phyloP scores from a whole-genome alignment of 2,888 invertebrate species.

The Apodemia duryi region DNA sequence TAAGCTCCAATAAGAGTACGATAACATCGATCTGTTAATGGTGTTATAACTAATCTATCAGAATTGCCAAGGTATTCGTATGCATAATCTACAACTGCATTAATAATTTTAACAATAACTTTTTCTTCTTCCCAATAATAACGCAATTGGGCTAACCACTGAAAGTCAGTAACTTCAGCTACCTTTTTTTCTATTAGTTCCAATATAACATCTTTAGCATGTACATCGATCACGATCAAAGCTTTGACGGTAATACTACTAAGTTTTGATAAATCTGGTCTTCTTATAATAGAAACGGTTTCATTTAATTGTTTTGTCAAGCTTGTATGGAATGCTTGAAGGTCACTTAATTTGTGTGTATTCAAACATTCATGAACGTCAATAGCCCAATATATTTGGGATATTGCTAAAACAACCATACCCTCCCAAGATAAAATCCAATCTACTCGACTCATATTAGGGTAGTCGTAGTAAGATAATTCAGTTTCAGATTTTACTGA shows the following conservation, averaged over 20 bases:
- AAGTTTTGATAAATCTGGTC: slow-evolving; percentile 84
- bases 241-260: slow-evolving; percentile 89
- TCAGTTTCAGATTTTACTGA: slow-evolving; percentile 85
- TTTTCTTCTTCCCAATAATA: slow-evolving; percentile 89
- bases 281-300: slow-evolving; percentile 85
- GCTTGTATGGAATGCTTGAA: slow-evolving; percentile 76
- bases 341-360: slow-evolving; percentile 74
- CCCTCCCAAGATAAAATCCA: slow-evolving; percentile 91
- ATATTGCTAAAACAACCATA: slow-evolving; percentile 88
- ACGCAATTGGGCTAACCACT: slow-evolving; percentile 90
- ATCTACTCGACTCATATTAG: slow-evolving; percentile 73
- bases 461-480: slow-evolving; percentile 83
- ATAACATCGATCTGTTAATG: slow-evolving; percentile 88
- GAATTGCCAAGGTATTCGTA: slow-evolving; percentile 93
- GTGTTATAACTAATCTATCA: slow-evolving; percentile 86
- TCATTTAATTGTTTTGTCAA: slow-evolving; percentile 83
- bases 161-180: slow-evolving; percentile 86
- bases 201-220: slow-evolving; percentile 89
- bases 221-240: slow-evolving; percentile 91
- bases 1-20: slow-evolving; percentile 91
- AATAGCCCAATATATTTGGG: slow-evolving; percentile 91
- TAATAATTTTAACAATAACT: slow-evolving; percentile 85
- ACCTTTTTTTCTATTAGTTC: slow-evolving; percentile 82
- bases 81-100: slow-evolving; percentile 88
- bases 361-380: slow-evolving; percentile 86